These are phyloP conservation scores for Potorous gilbertii DNA, from an alignment of 2,797 vertebrate species.

Conservation along the genomic window DNA sequence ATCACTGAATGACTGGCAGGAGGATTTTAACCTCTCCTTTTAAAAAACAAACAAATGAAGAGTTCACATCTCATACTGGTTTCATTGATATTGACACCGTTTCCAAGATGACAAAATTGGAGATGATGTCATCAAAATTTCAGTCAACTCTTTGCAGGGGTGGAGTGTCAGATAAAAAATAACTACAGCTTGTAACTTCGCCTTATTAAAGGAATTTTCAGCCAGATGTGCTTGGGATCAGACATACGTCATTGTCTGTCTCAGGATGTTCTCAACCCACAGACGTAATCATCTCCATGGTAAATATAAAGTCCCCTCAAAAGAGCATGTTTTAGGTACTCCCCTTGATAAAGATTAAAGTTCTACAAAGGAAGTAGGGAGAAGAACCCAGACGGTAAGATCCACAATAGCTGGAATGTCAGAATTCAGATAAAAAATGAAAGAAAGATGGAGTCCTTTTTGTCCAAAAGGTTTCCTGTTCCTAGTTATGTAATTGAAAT, in stretches of 20 bases:
- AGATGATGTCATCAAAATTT: not conserved
- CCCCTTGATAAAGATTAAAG: not conserved
- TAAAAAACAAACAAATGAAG: not conserved
- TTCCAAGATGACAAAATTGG: not conserved
- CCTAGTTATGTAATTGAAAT: not conserved
- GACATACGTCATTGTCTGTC: not conserved
- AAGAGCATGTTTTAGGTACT: not conserved
- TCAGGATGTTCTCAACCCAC: not conserved
- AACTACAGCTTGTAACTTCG: not conserved
- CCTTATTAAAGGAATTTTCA: not conserved
- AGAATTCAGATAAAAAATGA: not conserved
- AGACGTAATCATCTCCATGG: not conserved
- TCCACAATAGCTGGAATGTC: not conserved
- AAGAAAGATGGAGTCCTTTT: not conserved
- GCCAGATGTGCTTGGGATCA: not conserved
- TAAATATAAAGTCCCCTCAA: not conserved
- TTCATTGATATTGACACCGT: not conserved
- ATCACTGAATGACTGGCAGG: not conserved
- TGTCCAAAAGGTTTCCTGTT: not conserved
- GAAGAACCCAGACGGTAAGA: not conserved
- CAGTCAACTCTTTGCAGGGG: not conserved
- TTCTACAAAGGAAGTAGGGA: not conserved
- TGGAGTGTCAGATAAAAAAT: not conserved
- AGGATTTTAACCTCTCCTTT: not conserved
- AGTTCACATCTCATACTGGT: not conserved